A percentile compares a stretch with the other conserved stretches of the same genome.
These are phyloP conservation scores for Brassicogethes aeneus DNA, from an alignment of 2,888 invertebrate genomes.

Conservation along the genomic window DNA sequence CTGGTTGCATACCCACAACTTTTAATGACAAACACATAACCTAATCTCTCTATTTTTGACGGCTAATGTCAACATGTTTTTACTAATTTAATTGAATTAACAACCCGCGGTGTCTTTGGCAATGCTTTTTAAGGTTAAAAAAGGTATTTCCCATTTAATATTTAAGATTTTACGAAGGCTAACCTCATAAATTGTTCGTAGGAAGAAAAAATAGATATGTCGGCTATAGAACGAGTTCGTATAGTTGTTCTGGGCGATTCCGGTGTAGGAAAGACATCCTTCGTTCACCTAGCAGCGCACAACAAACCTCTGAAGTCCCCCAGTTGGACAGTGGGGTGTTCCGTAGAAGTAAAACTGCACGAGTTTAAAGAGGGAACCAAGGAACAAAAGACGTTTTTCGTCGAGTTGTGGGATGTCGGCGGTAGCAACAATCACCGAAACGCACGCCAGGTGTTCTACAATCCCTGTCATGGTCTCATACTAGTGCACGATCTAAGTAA, in stretches of 20 bases:
- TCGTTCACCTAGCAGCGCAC: constrained; percentile 85
- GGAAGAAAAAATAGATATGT: too few relatives aligned
- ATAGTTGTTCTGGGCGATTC: constrained; percentile 83
- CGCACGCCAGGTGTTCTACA: constrained; percentile 89
- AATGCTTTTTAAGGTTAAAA: too few relatives aligned
- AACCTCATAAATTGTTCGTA: too few relatives aligned
- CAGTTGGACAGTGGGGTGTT: constrained; percentile 94
- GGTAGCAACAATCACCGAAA: constrained; percentile 90
- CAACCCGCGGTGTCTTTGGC: too few relatives aligned
- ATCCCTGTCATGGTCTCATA: constrained; percentile 88
- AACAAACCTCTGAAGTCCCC: constrained; percentile 78
- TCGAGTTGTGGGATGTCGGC: constrained; percentile 97
- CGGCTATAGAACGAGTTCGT: constrained; percentile 81
- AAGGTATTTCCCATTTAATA: too few relatives aligned
- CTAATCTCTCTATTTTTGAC: too few relatives aligned
- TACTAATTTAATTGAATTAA: too few relatives aligned
- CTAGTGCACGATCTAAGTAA: constrained; percentile 96
- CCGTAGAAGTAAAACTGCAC: constrained; percentile 91
- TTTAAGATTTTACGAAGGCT: too few relatives aligned
- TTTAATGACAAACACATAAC: too few relatives aligned
- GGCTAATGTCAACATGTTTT: too few relatives aligned
- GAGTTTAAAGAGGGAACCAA: constrained; percentile 92
- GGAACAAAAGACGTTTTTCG: constrained; percentile 80
- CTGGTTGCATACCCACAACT: too few relatives aligned
- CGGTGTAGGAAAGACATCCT: constrained; percentile 96